A percentile compares a stretch with the other conserved stretches of the same genome.
phyloP scores from a whole-genome alignment of 2,888 invertebrate genomes.

The Brachypterus glaber region DNA sequence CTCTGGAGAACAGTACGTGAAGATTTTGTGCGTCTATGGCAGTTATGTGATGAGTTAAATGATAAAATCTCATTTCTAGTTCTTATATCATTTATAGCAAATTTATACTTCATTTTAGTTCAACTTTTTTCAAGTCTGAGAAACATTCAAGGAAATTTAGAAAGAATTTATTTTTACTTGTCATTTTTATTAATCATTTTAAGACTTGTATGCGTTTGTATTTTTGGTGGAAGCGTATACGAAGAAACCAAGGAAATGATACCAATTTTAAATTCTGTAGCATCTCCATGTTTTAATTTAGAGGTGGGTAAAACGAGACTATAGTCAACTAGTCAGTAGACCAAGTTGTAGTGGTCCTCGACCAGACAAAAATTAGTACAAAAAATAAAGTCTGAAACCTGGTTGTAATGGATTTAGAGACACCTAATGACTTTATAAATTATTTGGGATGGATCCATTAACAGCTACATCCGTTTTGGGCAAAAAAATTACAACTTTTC shows the following conservation, averaged over 20 bases:
- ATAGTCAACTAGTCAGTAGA: too few species aligned
- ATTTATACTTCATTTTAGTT: conserved; percentile 11
- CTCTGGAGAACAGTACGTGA: conserved; percentile 9
- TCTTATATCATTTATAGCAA: conserved; percentile 8
- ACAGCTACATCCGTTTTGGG: too few species aligned
- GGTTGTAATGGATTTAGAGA: too few species aligned
- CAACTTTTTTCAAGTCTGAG: conserved; percentile 10
- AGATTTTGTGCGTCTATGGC: conserved; percentile 7
- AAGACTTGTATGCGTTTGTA: conserved; percentile 6
- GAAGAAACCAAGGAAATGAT: conserved; percentile 9
- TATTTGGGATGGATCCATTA: too few species aligned
- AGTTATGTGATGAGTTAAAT: conserved; percentile 5
- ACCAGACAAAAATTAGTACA: too few species aligned
- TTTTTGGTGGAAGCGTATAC: conserved; percentile 8
- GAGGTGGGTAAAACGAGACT: too few species aligned
- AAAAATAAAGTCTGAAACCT: too few species aligned
- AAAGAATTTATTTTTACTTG: conserved; percentile 9
- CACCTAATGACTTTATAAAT: too few species aligned
- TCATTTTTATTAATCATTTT: conserved; percentile 9
- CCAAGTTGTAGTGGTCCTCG: too few species aligned
- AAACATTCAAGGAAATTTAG: background rate
- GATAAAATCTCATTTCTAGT: conserved; percentile 7
- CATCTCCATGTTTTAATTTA: conserved; percentile 2
- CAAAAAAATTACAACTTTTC: too few species aligned
- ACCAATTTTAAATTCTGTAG: conserved; percentile 4